These are phyloP conservation scores for Polyommatus iphigenia DNA, from an alignment of 2,888 invertebrate species.

Conservation along the genomic window DNA sequence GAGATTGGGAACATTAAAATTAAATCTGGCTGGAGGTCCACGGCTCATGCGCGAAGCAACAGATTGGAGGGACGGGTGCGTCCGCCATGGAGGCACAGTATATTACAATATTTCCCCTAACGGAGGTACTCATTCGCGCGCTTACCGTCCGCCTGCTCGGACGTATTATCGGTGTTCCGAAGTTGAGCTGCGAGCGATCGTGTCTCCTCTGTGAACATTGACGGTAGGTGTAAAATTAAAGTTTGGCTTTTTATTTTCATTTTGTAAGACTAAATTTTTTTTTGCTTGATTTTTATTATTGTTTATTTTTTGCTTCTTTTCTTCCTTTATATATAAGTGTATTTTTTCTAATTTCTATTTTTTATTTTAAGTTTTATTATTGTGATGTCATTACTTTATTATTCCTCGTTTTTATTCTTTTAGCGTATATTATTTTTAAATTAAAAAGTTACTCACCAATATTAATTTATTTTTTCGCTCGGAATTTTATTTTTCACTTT, in stretches of 20 bases:
- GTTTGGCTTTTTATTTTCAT: not conserved
- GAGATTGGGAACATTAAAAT: slow-evolving; percentile 4
- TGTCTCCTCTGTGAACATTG: slow-evolving; percentile 37
- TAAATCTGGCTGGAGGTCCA: slow-evolving; percentile 35
- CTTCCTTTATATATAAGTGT: too few relatives aligned
- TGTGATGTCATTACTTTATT: too few relatives aligned
- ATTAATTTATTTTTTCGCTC: too few relatives aligned
- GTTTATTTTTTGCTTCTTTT: too few relatives aligned
- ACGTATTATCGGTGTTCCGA: slow-evolving; percentile 46
- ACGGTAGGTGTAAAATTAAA: slow-evolving; percentile 33
- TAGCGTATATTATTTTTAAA: too few relatives aligned
- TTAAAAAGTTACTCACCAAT: too few relatives aligned
- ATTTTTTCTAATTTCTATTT: too few relatives aligned
- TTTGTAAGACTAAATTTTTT: not conserved
- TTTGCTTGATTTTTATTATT: not conserved
- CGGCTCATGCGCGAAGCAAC: slow-evolving; percentile 61
- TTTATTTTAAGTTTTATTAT: too few relatives aligned
- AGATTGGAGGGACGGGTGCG: slow-evolving; percentile 53
- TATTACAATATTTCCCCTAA: too few relatives aligned
- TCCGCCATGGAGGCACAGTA: slow-evolving; percentile 37
- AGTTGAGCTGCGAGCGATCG: slow-evolving; percentile 47
- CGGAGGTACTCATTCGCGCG: slow-evolving; percentile 50
- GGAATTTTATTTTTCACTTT: too few relatives aligned
- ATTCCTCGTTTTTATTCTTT: too few relatives aligned
- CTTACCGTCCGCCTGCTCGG: slow-evolving; percentile 46